phyloP scores from a whole-genome alignment of 2,888 invertebrate genomes.

The Luperina nickerlii region DNA sequence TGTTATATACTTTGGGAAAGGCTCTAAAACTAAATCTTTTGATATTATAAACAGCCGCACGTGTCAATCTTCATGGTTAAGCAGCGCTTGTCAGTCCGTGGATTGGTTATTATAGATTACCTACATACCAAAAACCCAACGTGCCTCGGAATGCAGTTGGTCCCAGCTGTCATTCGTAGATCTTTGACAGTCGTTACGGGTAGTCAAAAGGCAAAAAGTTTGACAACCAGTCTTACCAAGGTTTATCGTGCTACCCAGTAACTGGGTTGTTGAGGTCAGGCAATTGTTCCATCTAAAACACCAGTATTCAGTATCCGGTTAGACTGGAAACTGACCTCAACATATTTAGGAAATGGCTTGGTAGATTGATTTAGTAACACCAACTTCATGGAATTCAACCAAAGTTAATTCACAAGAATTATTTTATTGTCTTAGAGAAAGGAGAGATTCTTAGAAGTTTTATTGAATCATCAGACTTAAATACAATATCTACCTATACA shows the following conservation, averaged over 20 bases:
- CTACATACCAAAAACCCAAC: background rate
- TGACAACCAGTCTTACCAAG: background rate
- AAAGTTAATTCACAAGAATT: constrained; percentile 2
- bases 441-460: constrained; percentile 14
- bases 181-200: background rate
- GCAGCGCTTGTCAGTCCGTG: background rate
- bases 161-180: too few species aligned
- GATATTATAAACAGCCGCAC: background rate
- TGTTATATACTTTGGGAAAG: background rate
- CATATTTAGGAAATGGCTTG: background rate
- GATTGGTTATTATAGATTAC: background rate
- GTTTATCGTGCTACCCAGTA: background rate
- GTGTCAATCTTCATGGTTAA: background rate
- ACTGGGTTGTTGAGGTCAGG: background rate
- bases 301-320: background rate
- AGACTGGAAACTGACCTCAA: background rate
- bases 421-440: constrained; percentile 1
- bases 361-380: background rate
- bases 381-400: constrained; percentile 11
- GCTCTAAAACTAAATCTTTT: constrained; percentile 26
- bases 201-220: background rate
- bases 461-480: constrained; percentile 9
- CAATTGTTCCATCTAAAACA: background rate
- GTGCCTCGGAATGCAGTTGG: background rate
- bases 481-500: background rate